Evolutionary conservation across 30 jellyfish, hydroid and myxozoan species (phyloP).

Genomic region (Cassiopea andromeda): DNA sequence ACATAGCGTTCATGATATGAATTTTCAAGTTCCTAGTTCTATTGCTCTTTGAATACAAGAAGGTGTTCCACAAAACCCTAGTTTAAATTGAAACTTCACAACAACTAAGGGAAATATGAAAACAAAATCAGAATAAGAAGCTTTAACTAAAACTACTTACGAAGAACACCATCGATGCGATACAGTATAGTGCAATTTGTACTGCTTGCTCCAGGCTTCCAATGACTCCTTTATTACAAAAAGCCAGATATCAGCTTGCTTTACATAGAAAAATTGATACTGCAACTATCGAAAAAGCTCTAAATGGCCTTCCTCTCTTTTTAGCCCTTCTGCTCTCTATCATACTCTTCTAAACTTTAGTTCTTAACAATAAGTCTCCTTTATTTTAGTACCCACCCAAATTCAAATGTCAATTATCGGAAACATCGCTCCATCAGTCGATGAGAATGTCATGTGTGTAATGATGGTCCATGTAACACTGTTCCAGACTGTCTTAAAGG

Average conservation of each 20-base stretch:
- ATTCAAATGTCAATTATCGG: no score
- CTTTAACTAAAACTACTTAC: conserved; percentile 13
- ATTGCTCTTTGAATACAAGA: no score
- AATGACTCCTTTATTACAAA: conserved; percentile 17
- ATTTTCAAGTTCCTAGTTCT: no score
- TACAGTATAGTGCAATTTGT: conserved; percentile 14
- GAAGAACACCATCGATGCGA: conserved; percentile 34
- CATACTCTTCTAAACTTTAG: not conserved
- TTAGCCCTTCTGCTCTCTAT: not conserved
- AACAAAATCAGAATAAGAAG: not conserved
- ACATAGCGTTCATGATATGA: no score
- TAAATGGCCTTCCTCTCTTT: not conserved
- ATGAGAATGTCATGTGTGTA: no score
- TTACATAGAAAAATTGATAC: not conserved
- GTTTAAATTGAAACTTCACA: no score
- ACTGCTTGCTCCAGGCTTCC: conserved; percentile 53
- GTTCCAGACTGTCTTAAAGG: no score
- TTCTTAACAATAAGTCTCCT: not conserved
- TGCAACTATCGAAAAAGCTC: not conserved
- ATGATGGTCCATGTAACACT: no score
- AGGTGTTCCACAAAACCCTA: no score
- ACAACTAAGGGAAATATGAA: no score
- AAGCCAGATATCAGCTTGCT: not conserved
- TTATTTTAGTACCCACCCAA: not conserved
- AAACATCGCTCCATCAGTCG: no score